phyloP scores from a whole-genome alignment of 2,888 invertebrate species.

The Melolontha melolontha region DNA sequence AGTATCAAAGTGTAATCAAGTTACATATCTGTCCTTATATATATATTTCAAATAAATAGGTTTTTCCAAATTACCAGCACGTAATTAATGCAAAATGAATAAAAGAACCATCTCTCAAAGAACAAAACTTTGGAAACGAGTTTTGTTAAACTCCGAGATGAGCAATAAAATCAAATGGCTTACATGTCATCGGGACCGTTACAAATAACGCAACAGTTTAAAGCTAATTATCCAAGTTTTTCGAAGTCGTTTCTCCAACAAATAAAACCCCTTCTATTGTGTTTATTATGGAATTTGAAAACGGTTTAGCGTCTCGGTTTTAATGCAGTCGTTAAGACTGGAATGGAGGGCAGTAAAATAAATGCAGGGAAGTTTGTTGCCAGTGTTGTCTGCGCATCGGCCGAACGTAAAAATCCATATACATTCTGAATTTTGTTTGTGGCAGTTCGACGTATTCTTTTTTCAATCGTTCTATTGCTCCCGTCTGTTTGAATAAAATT shows the following conservation, averaged over 20 bases:
- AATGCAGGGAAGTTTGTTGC: slow-evolving; percentile 16
- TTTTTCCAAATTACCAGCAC: too few species aligned
- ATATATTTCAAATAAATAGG: too few species aligned
- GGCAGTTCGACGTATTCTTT: background rate
- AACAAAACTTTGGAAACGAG: too few species aligned
- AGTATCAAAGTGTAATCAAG: too few species aligned
- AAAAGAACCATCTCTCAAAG: too few species aligned
- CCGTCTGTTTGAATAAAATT: slow-evolving; percentile 4
- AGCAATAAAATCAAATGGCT: slow-evolving; percentile 8
- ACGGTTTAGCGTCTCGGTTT: slow-evolving; percentile 27
- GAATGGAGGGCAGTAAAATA: slow-evolving; percentile 10
- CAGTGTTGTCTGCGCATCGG: slow-evolving; percentile 8
- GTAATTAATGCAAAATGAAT: too few species aligned
- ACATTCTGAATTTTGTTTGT: slow-evolving; percentile 17
- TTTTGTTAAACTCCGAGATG: background rate
- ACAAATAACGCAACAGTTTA: slow-evolving; percentile 21
- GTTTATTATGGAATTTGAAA: slow-evolving; percentile 29
- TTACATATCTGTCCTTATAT: too few species aligned
- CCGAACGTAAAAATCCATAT: slow-evolving; percentile 24
- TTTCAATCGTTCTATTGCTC: background rate
- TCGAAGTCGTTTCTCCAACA: slow-evolving; percentile 1
- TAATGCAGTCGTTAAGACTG: slow-evolving; percentile 24
- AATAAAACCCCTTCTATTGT: slow-evolving; percentile 19
- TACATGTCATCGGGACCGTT: slow-evolving; percentile 9
- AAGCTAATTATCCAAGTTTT: slow-evolving; percentile 24